phyloP scores from a whole-genome alignment of 2,888 invertebrate genomes.

The Tipula vernalis region DNA sequence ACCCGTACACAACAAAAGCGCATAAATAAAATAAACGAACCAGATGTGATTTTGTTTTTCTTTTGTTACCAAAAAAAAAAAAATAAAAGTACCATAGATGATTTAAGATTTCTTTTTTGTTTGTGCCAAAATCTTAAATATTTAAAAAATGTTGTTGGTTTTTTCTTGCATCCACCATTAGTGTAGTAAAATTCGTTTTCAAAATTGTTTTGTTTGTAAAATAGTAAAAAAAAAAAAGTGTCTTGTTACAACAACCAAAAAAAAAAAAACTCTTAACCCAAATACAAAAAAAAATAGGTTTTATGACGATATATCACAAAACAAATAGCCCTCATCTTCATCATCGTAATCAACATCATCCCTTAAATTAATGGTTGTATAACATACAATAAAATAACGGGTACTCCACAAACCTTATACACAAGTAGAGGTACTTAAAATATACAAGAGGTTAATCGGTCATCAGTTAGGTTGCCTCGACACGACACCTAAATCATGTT shows the following conservation, averaged over 20 bases:
- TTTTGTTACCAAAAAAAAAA: background rate
- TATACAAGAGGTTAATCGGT: background rate
- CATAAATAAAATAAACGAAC: background rate
- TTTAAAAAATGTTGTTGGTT: background rate
- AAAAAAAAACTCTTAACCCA: background rate
- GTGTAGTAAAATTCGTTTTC: background rate
- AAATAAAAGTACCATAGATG: background rate
- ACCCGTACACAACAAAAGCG: background rate
- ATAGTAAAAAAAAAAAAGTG: background rate
- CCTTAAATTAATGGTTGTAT: background rate
- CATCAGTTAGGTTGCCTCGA: background rate
- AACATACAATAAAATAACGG: background rate
- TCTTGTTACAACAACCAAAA: background rate
- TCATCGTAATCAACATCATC: background rate
- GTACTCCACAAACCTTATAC: background rate
- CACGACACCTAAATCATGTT: no score
- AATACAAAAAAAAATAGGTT: background rate
- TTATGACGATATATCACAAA: background rate
- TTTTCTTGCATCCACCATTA: background rate
- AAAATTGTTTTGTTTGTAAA: background rate
- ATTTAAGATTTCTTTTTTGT: background rate
- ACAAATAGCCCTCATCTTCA: background rate
- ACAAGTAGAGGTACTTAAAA: background rate
- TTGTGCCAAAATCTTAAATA: background rate
- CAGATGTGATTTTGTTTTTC: background rate